Base-by-base conservation (phyloP, 2,797 vertebrate genomes). In the Coccyzus lansbergi region DNA sequence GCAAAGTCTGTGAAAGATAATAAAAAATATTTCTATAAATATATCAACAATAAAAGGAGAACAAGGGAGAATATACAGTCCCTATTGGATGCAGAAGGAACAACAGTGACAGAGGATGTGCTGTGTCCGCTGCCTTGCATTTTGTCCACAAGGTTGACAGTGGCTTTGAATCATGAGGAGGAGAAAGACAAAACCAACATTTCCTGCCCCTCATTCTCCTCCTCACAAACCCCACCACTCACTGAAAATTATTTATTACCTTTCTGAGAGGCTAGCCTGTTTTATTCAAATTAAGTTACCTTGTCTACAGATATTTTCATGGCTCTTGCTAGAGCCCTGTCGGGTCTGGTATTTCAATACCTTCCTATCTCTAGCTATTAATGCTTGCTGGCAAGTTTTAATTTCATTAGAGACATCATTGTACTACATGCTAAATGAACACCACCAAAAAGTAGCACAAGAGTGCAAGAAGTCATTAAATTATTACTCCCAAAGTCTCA, bases 391-490 rank as follows among this genome's bases (percentile, higher is more conserved):
- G 83, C 75, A 95, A 94, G 70, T 94, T 94, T 93, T 93, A 91
- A 90, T 91, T 94, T 93, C 86, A 89, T 93, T 96, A 86, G 81
- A 94, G 91, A 85, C 93, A 96, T 67, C 79, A 62, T 52, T 93
- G 87, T 69, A 91, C 51, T 83, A 82, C 88, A 91, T 75, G 70
- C 71, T 96, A 95, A 96, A 96, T 91, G 93, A 97, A 83, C 62
- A 95, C 68, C 48, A 97, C 86, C 89, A 93, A 96, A 97, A 97
- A 94, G 94, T 95, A 96, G 89, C 95, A 93, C 87, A 92, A 95
- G 95, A 96, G 94, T 96, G 89, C 93, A 96, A 96, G 81, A 97
- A 97, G 96, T 97, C 95, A 95, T 97, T 97, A 97, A 97, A 97
- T 97, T 97, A 97, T 97, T 97, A 94, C 94, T 97, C 95, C 91